phyloP scores from a whole-genome alignment of 2,113 vertebrate species.

The Lepus americanus region DNA sequence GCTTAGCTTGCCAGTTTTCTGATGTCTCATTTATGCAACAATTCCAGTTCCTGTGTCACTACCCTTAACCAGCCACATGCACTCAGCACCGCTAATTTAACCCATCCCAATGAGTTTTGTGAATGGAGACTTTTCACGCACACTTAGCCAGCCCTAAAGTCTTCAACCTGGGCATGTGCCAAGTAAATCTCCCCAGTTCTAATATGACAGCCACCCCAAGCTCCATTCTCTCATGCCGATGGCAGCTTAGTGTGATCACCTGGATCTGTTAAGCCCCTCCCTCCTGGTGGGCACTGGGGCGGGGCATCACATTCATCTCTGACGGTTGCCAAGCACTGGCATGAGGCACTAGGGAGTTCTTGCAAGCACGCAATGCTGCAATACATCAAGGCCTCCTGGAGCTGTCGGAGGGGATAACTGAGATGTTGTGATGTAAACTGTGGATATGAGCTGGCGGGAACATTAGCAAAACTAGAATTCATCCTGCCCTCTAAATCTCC shows the following conservation, averaged over 20 bases:
- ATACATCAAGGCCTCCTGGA: conserved; percentile 46
- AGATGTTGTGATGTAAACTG: not conserved
- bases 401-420: conserved; percentile 61
- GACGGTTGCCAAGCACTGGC: conserved; percentile 9
- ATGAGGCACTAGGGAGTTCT: conserved; percentile 1
- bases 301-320: not conserved
- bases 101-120: not conserved
- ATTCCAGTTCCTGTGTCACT: no score
- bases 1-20: not conserved
- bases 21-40: not conserved
- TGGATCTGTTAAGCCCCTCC: not conserved
- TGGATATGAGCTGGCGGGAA: conserved; percentile 41
- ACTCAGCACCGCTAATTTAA: not conserved
- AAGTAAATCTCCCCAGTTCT: not conserved
- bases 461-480: conserved; percentile 13
- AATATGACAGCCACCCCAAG: not conserved
- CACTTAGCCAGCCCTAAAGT: not conserved
- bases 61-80: not conserved
- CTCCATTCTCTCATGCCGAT: not conserved
- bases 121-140: not conserved
- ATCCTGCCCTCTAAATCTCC: conserved; percentile 49
- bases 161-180: not conserved
- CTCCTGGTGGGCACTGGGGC: not conserved
- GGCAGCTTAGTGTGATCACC: not conserved
- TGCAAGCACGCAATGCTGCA: conserved; percentile 52